A percentile compares a stretch with the other conserved stretches of the same genome.
phyloP scores from a whole-genome alignment of 2,113 vertebrate genomes.

The Plotosus lineatus region DNA sequence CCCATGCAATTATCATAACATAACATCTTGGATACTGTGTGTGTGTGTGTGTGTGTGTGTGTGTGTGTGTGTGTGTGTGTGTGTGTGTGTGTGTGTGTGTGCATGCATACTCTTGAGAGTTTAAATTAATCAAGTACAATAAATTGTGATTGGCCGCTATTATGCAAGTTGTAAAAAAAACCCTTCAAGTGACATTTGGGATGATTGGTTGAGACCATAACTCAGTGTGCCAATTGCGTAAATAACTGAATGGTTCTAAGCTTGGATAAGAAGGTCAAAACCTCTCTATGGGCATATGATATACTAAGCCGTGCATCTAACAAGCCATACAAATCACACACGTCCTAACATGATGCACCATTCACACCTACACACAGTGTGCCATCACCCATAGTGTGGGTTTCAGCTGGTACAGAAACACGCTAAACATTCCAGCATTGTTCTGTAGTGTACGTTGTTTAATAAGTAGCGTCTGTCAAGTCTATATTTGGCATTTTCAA shows the following conservation, averaged over 20 bases:
- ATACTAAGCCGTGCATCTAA: background rate
- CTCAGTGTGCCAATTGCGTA: background rate
- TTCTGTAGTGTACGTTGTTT: background rate
- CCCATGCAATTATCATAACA: constrained; percentile 32
- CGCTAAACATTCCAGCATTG: constrained; percentile 28
- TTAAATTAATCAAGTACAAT: constrained; percentile 3
- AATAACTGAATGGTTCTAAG: background rate
- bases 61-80: constrained; percentile 17
- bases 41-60: background rate
- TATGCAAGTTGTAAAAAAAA: constrained; percentile 19
- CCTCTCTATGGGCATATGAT: constrained; percentile 24
- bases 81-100: constrained; percentile 11
- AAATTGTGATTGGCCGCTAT: constrained; percentile 14
- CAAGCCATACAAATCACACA: constrained; percentile 27
- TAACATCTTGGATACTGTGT: constrained; percentile 10
- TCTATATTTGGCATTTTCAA: background rate
- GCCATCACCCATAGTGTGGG: constrained; percentile 10
- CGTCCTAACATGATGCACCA: constrained; percentile 34
- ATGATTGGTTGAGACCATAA: constrained; percentile 8
- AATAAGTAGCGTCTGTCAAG: background rate
- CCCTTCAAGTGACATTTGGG: constrained; percentile 17
- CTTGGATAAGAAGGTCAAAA: background rate
- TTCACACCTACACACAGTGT: constrained; percentile 42
- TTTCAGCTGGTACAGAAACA: constrained; percentile 6
- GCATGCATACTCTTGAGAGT: background rate